Evolutionary conservation across 2,113 vertebrate genomes (phyloP).

Genomic region (Cryptoleucopteryx plumbea): DNA sequence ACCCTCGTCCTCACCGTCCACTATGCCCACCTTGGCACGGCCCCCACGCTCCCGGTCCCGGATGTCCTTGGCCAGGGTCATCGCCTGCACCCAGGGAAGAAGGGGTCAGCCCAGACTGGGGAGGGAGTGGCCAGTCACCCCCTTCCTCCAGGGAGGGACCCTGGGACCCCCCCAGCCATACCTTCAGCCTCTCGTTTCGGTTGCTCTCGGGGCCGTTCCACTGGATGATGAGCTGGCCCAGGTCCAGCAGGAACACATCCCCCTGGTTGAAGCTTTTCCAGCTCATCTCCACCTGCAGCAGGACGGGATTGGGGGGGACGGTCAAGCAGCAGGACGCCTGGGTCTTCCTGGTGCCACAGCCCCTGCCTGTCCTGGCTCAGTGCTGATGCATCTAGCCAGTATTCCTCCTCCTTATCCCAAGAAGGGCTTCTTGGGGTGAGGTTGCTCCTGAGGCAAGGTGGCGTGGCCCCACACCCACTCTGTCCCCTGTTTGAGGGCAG

Average conservation of each 20-base stretch:
- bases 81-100: slow-evolving; percentile 62
- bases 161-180: not conserved
- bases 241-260: slow-evolving; percentile 84
- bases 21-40: slow-evolving; percentile 76
- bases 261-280: slow-evolving; percentile 88
- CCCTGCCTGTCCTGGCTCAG: not conserved
- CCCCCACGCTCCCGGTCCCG: slow-evolving; percentile 85
- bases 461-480: not conserved
- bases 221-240: slow-evolving; percentile 86
- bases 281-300: slow-evolving; percentile 81
- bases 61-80: slow-evolving; percentile 87
- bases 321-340: not conserved
- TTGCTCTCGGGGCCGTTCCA: slow-evolving; percentile 87
- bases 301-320: fast-evolving
- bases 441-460: not conserved
- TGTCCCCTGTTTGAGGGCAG: not conserved
- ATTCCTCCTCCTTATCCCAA: not conserved
- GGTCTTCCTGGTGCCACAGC: not conserved
- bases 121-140: not conserved
- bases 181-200: slow-evolving; percentile 81
- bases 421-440: not conserved
- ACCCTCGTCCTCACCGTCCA: slow-evolving; percentile 78
- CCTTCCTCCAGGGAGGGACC: not conserved
- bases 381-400: not conserved
- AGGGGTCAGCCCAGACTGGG: not conserved